Conservation (phyloP, 2,888 invertebrate species). For the Deilephila porcellus region DNA sequence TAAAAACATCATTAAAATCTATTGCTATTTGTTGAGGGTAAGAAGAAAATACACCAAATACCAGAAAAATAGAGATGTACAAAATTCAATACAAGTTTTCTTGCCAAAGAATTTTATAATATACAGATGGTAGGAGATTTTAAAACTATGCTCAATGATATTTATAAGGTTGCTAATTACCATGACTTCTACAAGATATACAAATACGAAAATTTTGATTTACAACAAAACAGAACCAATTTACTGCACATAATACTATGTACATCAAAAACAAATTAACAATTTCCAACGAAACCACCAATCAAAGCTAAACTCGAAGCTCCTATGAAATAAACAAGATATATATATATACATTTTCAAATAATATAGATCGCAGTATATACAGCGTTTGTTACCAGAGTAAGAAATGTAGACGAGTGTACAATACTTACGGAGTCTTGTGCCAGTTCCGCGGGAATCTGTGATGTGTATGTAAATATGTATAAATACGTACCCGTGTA, state of each 20-base stretch:
- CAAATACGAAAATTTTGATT: background rate
- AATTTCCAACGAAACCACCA: constrained; percentile 36
- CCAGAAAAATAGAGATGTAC: background rate
- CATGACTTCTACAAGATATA: background rate
- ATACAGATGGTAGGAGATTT: background rate
- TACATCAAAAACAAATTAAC: constrained; percentile 33
- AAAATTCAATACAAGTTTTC: background rate
- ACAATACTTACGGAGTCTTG: constrained; percentile 27
- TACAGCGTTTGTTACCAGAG: constrained; percentile 70
- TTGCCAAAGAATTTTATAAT: background rate
- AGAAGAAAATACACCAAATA: background rate
- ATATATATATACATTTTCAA: constrained; percentile 50
- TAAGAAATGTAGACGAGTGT: constrained; percentile 28
- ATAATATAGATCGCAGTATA: constrained; percentile 60
- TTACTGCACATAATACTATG: constrained; percentile 3
- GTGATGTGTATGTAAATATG: constrained; percentile 43
- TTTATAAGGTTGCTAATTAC: background rate
- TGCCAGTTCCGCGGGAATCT: constrained; percentile 29
- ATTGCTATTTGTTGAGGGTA: background rate
- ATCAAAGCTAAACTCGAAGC: constrained; percentile 56
- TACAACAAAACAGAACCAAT: background rate
- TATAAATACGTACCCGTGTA: constrained; percentile 61
- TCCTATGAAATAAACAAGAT: constrained; percentile 50
- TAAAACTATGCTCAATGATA: background rate
- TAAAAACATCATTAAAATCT: background rate